Evolutionary conservation across 2,797 vertebrate species (phyloP).

Genomic region (Siniperca obscura): DNA sequence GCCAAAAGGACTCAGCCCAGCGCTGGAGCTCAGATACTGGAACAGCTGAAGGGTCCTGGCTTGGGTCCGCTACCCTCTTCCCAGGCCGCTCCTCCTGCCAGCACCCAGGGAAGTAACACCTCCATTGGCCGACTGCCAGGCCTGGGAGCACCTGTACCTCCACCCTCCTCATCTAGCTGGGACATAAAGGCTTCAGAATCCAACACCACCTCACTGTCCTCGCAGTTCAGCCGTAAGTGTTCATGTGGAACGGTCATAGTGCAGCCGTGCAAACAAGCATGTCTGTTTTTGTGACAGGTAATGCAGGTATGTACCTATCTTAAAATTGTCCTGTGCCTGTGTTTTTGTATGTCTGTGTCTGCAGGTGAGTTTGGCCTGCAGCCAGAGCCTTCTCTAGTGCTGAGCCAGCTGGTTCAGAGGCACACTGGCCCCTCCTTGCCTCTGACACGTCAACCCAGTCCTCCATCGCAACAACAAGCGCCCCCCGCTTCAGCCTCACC

Average conservation of each 20-base stretch:
- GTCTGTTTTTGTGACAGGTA: constrained; percentile 1
- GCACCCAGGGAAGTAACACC: constrained; percentile 77
- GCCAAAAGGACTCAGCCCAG: constrained; percentile 88
- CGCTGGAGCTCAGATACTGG: constrained; percentile 91
- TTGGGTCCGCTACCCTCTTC: constrained; percentile 90
- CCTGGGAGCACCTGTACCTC: constrained; percentile 73
- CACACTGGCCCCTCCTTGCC: constrained; percentile 86
- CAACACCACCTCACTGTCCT: constrained; percentile 85
- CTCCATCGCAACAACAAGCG: constrained; percentile 83
- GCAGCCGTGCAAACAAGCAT: neutral
- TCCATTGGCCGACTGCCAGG: constrained; percentile 77
- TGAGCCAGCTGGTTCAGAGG: constrained; percentile 93
- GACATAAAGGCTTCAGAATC: constrained; percentile 89
- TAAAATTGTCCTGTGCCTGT: constrained; percentile 12
- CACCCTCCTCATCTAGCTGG: constrained; percentile 87
- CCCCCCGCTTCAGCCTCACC: constrained; percentile 69
- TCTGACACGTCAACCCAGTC: constrained; percentile 81
- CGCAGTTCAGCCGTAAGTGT: constrained; percentile 90
- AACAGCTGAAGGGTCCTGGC: constrained; percentile 91
- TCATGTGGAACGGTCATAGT: neutral
- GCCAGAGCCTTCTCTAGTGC: constrained; percentile 95
- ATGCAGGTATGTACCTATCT: neutral
- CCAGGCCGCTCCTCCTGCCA: constrained; percentile 75
- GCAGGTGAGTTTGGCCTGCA: constrained; percentile 93
- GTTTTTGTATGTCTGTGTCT: constrained; percentile 38